These are phyloP conservation scores for Aradophagus sp. DNA, from an alignment of 1,140 invertebrate species.

Conservation along the genomic window DNA sequence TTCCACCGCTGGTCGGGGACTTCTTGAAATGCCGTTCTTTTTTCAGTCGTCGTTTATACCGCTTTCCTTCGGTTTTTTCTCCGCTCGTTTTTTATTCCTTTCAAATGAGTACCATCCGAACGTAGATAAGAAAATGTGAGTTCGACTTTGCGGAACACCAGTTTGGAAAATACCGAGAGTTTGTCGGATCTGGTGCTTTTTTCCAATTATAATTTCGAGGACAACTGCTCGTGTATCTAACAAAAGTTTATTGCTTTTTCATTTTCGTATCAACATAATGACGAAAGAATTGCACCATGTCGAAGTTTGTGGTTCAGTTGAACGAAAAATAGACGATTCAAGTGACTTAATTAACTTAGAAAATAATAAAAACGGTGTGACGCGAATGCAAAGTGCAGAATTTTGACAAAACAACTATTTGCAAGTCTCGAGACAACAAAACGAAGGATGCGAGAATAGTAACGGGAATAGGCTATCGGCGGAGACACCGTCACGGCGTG, in stretches of 20 bases:
- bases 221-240: constrained; percentile 32
- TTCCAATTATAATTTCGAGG: constrained; percentile 47
- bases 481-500: constrained; percentile 52
- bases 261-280: constrained; percentile 20
- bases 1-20: constrained; percentile 66
- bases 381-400: too few species aligned
- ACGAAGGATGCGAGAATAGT: constrained; percentile 1
- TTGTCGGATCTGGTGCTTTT: constrained; percentile 49
- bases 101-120: constrained; percentile 51
- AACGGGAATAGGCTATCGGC: constrained; percentile 2
- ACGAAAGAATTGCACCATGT: too few species aligned
- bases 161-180: constrained; percentile 54
- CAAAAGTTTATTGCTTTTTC: constrained; percentile 43
- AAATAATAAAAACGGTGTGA: too few species aligned
- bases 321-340: too few species aligned
- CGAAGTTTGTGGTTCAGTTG: too few species aligned
- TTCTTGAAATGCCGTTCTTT: constrained; percentile 59
- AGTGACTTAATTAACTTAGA: too few species aligned
- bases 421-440: too few species aligned
- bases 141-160: constrained; percentile 57
- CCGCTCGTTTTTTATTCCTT: constrained; percentile 31
- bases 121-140: constrained; percentile 58
- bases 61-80: constrained; percentile 15
- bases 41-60: constrained; percentile 51
- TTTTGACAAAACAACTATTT: too few species aligned